phyloP scores from a whole-genome alignment of 2,888 invertebrate species.

The Margaritifera margaritifera region DNA sequence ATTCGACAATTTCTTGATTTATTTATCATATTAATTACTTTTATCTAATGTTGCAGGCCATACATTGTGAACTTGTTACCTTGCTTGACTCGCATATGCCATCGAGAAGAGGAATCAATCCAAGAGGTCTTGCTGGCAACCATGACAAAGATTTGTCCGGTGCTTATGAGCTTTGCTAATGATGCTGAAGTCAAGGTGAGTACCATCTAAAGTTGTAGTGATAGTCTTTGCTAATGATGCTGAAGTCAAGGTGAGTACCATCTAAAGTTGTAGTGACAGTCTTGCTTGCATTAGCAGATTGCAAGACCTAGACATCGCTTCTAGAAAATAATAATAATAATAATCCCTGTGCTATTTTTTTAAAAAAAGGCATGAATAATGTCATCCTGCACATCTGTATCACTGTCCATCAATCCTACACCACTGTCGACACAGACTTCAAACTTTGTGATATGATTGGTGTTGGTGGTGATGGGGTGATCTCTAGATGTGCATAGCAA shows the following conservation, averaged over 20 bases:
- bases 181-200: conserved; percentile 82
- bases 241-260: conserved; percentile 79
- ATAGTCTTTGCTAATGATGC: conserved; percentile 82
- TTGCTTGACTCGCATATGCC: conserved; percentile 82
- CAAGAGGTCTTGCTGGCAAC: conserved; percentile 81
- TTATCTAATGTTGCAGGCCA: conserved; percentile 74
- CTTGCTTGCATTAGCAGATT: neutral
- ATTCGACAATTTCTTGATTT: neutral
- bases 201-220: neutral
- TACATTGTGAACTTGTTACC: conserved; percentile 85
- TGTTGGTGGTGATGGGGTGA: no score
- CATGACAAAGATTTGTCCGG: conserved; percentile 80
- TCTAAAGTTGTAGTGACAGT: neutral
- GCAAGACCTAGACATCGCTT: no score
- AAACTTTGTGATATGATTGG: no score
- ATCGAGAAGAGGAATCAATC: conserved; percentile 82
- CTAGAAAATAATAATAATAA: no score
- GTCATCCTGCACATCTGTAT: no score
- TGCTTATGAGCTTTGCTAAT: conserved; percentile 81
- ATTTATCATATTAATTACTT: neutral
- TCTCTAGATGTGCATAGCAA: no score
- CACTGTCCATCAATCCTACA: no score
- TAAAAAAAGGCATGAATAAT: no score
- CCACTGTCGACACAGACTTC: no score
- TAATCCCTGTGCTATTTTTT: no score